Evolutionary conservation across 2,797 vertebrate species (phyloP), one percentile per base, ranked within the genome.

Genomic region (Brachyrhaphis roseni): DNA sequence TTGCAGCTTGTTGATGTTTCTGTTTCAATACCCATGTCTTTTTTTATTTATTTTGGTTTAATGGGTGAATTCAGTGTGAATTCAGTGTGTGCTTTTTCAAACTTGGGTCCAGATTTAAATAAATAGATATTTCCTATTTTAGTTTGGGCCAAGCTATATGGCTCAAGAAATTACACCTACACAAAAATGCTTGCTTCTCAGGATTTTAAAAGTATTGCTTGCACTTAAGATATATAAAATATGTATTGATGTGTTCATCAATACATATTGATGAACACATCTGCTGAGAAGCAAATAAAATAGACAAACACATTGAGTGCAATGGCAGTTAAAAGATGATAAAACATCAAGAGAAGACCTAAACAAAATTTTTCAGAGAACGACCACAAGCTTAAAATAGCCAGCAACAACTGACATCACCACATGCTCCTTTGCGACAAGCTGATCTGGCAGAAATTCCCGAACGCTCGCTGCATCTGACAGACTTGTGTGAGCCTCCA

Each of bases 401-500:
- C 41, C 41, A n/a, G 66, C 66, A 45, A 45, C 66, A n/a, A n/a
- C 39, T 70, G 66, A 70, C 41, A 70, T 28, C 39, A 59, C 64
- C 46, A 45, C 28, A 77, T 23, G 51, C 41, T 74, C 41, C 3
- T 82, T 31, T 78, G 41, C 28, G 51, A 77, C 36, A 49, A 79
- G 81, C 78, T 41, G 77, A 85, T 66, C 46, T 45, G 59, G n/a
- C 20, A 83, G 73, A 85, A 79, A 78, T 34, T 74, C 70, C 57
- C 8, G 0, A 62, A 74, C 43, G 41, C 41, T 49, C 0, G 3
- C 81, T 71, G 76, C 70, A 46, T 78, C 86, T 86, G 84, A 82
- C 23, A 1, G 72, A 53, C 16, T 49, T 57, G 36, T 76, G 81
- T 77, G 59, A 78, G 53, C 8, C 79, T 78, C 64, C 12, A 64